phyloP scores from a whole-genome alignment of 2,797 vertebrate species.

The Thripadectes ignobilis region DNA sequence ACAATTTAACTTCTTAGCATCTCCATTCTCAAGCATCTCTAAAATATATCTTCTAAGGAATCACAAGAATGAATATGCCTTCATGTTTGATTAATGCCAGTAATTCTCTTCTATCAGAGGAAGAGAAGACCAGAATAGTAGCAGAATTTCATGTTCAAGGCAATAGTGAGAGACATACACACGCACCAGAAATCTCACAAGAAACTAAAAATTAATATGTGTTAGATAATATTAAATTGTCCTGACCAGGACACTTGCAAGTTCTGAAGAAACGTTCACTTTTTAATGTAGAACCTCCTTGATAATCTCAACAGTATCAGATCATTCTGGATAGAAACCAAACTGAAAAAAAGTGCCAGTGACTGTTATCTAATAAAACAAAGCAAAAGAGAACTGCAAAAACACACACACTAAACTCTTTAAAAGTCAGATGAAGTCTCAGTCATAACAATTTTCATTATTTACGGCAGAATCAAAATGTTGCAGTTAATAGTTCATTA shows the following conservation, averaged over 20 bases:
- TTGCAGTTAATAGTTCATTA: neutral
- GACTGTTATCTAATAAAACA: neutral
- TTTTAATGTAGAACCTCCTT: neutral
- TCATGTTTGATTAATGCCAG: neutral
- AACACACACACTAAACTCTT: neutral
- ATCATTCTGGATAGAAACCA: neutral
- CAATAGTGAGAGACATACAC: neutral
- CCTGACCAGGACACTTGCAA: neutral
- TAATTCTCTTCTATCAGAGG: neutral
- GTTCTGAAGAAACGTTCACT: neutral
- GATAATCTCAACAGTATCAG: neutral
- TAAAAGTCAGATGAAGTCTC: neutral
- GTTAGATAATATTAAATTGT: neutral
- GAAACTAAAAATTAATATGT: neutral
- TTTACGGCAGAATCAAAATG: neutral
- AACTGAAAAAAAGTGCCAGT: neutral
- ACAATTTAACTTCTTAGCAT: neutral
- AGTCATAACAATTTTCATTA: neutral
- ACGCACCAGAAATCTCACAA: neutral
- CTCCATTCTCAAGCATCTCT: neutral
- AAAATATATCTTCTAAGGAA: neutral
- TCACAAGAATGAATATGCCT: neutral
- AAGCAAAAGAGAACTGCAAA: neutral
- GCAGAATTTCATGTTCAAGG: neutral
- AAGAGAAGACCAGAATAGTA: neutral